Percentiles rank a stretch among this genome's conserved stretches.
These are phyloP conservation scores for Coptotermes formosanus DNA, from an alignment of 1,140 invertebrate genomes.

Conservation along the genomic window DNA sequence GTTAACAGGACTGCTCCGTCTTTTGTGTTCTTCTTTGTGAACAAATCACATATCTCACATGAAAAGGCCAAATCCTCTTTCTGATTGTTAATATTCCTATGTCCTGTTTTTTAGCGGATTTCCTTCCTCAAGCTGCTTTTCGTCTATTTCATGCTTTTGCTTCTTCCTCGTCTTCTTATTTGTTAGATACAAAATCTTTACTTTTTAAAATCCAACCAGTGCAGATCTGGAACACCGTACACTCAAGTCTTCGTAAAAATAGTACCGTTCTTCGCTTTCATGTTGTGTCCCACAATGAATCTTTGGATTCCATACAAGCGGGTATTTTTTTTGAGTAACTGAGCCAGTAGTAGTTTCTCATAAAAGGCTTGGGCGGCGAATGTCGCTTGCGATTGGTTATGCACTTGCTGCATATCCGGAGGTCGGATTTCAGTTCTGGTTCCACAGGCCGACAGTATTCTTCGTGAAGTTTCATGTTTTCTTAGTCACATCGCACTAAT, in stretches of 20 bases:
- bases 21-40: background rate
- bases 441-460: too few species aligned
- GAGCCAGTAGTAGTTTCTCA: too few species aligned
- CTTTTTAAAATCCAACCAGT: background rate
- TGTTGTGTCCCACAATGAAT: background rate
- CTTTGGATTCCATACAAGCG: too few species aligned
- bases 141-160: background rate
- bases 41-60: conserved; percentile 4
- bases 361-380: too few species aligned
- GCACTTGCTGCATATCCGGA: too few species aligned
- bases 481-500: too few species aligned
- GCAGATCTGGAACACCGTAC: background rate
- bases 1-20: background rate
- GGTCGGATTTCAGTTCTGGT: too few species aligned
- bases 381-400: too few species aligned
- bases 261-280: background rate
- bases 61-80: background rate
- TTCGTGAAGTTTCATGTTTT: too few species aligned
- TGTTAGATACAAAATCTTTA: conserved; percentile 4
- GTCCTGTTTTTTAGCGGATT: background rate
- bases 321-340: too few species aligned
- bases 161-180: background rate
- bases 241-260: background rate
- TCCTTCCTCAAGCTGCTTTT: background rate
- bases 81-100: background rate